Evolutionary conservation across 2,113 vertebrate species (phyloP).

Genomic region (Oophaga pumilio): DNA sequence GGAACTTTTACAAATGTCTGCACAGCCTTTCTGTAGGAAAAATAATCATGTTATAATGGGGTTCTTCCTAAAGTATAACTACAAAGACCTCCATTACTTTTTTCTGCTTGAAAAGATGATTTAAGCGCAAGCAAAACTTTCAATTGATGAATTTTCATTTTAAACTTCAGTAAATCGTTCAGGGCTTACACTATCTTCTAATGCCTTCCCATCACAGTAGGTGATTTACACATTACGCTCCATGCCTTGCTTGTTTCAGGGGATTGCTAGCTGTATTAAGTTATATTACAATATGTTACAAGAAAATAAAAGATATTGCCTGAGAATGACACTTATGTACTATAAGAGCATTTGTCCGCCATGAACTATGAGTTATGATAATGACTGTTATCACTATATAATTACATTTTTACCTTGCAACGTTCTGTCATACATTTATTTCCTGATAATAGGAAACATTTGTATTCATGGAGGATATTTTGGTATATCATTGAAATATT

Average conservation of each 20-base stretch:
- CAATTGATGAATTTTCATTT: conserved; percentile 15
- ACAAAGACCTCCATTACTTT: not conserved
- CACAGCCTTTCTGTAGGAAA: not conserved
- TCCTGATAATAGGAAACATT: conserved; percentile 49
- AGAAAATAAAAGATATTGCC: conserved; percentile 54
- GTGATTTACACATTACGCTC: conserved; percentile 51
- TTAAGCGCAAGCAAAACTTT: conserved; percentile 31
- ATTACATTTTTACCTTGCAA: conserved; percentile 57
- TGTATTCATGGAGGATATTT: conserved; percentile 55
- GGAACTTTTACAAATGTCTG: not conserved
- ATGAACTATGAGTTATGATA: conserved; percentile 46
- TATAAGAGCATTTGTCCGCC: conserved; percentile 53
- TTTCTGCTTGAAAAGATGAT: conserved; percentile 4
- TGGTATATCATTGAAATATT: conserved; percentile 45
- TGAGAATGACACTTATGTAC: conserved; percentile 49
- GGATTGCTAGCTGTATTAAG: conserved; percentile 51
- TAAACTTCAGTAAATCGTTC: conserved; percentile 42
- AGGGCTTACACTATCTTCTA: conserved; percentile 9
- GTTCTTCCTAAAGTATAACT: not conserved
- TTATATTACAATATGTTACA: conserved; percentile 54
- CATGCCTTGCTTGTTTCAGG: conserved; percentile 38
- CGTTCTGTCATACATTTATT: conserved; percentile 50
- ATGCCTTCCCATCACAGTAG: conserved; percentile 25
- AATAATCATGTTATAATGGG: not conserved
- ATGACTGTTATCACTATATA: conserved; percentile 56